Evolutionary conservation across 2,888 invertebrate species (phyloP).

Genomic region (Allygus modestus): DNA sequence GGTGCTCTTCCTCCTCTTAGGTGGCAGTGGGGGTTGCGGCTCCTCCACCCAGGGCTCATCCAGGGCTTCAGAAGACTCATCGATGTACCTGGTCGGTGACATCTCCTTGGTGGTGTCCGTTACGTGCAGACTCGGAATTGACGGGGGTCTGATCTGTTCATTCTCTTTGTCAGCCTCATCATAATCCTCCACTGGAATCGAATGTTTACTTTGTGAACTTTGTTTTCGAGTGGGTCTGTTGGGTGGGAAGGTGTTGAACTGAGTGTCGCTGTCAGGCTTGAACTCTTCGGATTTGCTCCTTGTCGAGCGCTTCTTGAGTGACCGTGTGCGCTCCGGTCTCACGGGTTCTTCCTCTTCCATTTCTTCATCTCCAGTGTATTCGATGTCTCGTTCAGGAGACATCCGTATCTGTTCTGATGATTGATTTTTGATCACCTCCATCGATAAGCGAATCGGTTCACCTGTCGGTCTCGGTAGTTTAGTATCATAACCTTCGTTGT

Average conservation of each 20-base stretch:
- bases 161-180: slow-evolving; percentile 54
- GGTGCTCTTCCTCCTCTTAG: slow-evolving; percentile 70
- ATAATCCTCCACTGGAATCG: slow-evolving; percentile 52
- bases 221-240: slow-evolving; percentile 73
- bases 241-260: slow-evolving; percentile 74
- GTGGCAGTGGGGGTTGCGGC: slow-evolving; percentile 69
- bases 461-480: slow-evolving; percentile 62
- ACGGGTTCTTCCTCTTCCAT: slow-evolving; percentile 57
- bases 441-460: slow-evolving; percentile 64
- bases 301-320: slow-evolving; percentile 62
- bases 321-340: slow-evolving; percentile 64
- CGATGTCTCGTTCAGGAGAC: slow-evolving; percentile 45
- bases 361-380: slow-evolving; percentile 19
- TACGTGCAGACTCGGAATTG: slow-evolving; percentile 65
- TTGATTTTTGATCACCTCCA: slow-evolving; percentile 60
- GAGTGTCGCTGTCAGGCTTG: slow-evolving; percentile 71
- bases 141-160: slow-evolving; percentile 61
- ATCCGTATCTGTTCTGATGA: slow-evolving; percentile 57
- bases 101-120: slow-evolving; percentile 61
- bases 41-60: slow-evolving; percentile 66
- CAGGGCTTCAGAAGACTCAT: slow-evolving; percentile 67
- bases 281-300: slow-evolving; percentile 60
- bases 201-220: slow-evolving; percentile 62
- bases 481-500: slow-evolving; percentile 67
- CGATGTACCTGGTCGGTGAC: slow-evolving; percentile 61